Percentiles rank a stretch among this genome's conserved stretches.
Conservation (phyloP, 2,113 vertebrate species). For the Cinclus mexicanus region DNA sequence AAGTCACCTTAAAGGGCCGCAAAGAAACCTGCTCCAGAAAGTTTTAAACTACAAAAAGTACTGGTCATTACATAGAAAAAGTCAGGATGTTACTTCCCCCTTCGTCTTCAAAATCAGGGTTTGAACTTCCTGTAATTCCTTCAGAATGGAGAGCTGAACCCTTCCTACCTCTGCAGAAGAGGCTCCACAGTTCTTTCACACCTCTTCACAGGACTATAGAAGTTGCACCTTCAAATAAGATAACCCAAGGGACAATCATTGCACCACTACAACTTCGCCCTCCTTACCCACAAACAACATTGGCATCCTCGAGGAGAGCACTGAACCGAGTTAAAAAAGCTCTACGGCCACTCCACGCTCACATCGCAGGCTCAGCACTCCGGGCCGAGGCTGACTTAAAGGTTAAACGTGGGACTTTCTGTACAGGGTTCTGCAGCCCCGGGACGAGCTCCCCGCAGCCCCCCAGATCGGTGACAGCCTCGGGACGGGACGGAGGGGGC, state of each 20-base stretch:
- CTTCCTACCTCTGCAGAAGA: rapidly evolving
- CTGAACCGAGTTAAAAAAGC: rapidly evolving
- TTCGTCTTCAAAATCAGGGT: not conserved
- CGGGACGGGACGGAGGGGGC: not conserved
- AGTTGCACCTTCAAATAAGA: rapidly evolving
- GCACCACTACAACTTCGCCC: rapidly evolving
- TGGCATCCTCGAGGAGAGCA: rapidly evolving
- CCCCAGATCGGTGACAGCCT: rapidly evolving
- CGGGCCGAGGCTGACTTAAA: rapidly evolving
- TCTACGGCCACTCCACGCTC: rapidly evolving
- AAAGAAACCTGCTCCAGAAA: not conserved
- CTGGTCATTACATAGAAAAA: not conserved
- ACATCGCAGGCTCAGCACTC: rapidly evolving
- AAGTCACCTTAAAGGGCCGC: not conserved
- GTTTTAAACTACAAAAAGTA: not conserved
- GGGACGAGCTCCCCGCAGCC: rapidly evolving
- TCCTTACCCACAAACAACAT: rapidly evolving
- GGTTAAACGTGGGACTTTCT: rapidly evolving
- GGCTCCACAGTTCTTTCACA: too few species aligned
- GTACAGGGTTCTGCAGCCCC: rapidly evolving
- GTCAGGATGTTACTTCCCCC: not conserved
- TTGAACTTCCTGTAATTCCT: not conserved
- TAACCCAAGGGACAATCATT: rapidly evolving
- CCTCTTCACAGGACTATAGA: rapidly evolving
- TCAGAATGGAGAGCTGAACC: not conserved